phyloP scores from a whole-genome alignment of 2,797 vertebrate genomes.

The Podarcis siculus region DNA sequence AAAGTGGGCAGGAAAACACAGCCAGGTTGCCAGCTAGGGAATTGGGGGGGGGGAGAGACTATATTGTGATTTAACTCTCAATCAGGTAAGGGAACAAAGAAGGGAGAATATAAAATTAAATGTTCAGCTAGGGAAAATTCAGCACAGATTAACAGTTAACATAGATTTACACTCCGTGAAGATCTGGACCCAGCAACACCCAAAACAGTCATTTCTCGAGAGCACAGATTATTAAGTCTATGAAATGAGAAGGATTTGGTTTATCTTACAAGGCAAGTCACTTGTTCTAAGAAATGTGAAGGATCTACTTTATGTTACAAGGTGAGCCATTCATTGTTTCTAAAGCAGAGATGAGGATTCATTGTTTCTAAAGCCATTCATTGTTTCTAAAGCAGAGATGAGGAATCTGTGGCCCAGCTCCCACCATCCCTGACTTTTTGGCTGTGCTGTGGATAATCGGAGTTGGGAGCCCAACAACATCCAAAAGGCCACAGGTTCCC shows the following conservation, averaged over 20 bases:
- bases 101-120: background rate
- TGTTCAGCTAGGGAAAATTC: background rate
- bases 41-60: background rate
- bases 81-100: background rate
- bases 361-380: no score
- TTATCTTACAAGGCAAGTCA: background rate
- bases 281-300: background rate
- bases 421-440: no score
- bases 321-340: background rate
- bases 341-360: background rate
- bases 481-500: no score
- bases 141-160: background rate
- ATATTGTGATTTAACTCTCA: background rate
- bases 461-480: no score
- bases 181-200: background rate
- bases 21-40: background rate
- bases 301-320: background rate
- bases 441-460: no score
- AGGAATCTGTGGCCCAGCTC: no score
- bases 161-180: background rate
- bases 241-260: background rate
- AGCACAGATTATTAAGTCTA: background rate
- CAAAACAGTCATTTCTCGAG: background rate
- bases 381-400: background rate
- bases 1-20: background rate